Conservation (phyloP, 2,113 vertebrate species). For the Perognathus longimembris region DNA sequence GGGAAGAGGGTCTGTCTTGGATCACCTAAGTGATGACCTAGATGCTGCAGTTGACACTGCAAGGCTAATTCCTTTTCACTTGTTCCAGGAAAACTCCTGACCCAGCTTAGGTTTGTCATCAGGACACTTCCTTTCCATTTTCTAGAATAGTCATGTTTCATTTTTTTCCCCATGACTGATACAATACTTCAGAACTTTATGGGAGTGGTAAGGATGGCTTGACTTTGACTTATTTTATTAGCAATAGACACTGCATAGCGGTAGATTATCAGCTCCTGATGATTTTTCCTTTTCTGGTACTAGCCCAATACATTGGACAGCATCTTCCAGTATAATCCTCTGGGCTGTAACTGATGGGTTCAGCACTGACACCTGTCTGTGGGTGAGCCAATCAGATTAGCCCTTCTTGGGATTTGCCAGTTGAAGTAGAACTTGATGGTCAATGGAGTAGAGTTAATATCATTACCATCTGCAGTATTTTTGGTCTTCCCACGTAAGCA, state of each 20-base stretch:
- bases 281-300: not conserved
- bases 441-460: not conserved
- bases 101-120: not conserved
- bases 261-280: not conserved
- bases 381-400: conserved; percentile 4
- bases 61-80: not conserved
- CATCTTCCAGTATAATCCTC: not conserved
- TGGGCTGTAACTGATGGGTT: not conserved
- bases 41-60: not conserved
- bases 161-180: not conserved
- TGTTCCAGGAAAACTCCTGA: not conserved
- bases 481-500: not conserved
- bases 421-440: not conserved
- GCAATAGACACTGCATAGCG: not conserved
- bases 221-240: not conserved
- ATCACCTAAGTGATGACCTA: not conserved
- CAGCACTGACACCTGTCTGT: not conserved
- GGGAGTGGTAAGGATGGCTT: not conserved
- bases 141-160: not conserved
- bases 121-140: not conserved
- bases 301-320: not conserved
- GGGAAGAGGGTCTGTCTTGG: not conserved
- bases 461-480: not conserved
- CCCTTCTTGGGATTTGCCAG: not conserved
- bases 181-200: not conserved